Evolutionary conservation across 2,888 invertebrate genomes (phyloP), one percentile per base, ranked within the genome.

Genomic region (Brachypalpus laphriformis): DNA sequence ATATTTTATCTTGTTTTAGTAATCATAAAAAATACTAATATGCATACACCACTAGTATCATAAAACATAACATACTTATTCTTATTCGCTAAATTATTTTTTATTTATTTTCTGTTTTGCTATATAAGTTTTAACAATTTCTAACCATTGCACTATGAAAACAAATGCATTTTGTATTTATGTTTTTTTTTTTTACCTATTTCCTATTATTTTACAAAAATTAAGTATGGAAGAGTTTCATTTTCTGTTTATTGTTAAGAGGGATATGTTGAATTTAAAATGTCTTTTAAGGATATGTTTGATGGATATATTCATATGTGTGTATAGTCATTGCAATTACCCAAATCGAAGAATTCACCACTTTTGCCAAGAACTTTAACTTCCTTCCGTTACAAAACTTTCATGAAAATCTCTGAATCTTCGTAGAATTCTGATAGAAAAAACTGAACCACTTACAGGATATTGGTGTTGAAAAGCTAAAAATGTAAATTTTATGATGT

Each of bases 71-170:
- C 34, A 61, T 66, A 42, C 40, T 11, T 5, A n/a, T n/a, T n/a
- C 40, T 76, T 76, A 82, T 34, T 40, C 5, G 0, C 34, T 57
- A 75, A 20, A 56, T 70, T 47, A 6, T 49, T 28, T 42, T 74
- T 65, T 31, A 31, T 34, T 42, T 42, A 37, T n/a, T 56, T 71
- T 40, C 9, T 40, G 18, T 49, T 66, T 71, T 47, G 8, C 47
- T 80, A 83, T 80, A 83, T 42, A 59, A 68, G 9, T 45, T 85
- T 81, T 81, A 85, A 85, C 85, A 81, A 71, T 81, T 71, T 65
- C 31, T 76, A 76, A 85, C 57, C 75, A 71, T 85, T 81, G 85
- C 71, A 76, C 75, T 70, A 75, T 61, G 18, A 76, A 83, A 85
- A 85, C 85, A 81, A 71, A 85, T 81, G 70, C 81, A 25, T 70